Conservation (phyloP, 1,140 invertebrate genomes). For the Asobara japonica region DNA sequence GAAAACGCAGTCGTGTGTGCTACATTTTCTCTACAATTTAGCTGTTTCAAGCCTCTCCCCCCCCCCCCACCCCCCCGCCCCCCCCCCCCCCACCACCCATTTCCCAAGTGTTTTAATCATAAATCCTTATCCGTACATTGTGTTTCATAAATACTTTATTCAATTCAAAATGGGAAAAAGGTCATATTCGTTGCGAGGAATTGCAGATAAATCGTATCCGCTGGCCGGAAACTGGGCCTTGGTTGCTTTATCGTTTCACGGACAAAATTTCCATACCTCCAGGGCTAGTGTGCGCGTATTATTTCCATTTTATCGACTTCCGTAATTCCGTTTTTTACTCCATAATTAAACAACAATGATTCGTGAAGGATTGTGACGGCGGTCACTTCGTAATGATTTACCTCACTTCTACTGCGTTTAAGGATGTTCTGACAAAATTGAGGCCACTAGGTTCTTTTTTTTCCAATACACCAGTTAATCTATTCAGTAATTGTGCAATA, state of each 20-base stretch:
- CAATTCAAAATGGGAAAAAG: background rate
- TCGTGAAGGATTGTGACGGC: background rate
- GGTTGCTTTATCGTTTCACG: slow-evolving; percentile 39
- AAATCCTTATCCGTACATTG: slow-evolving; percentile 8
- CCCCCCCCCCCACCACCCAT: too few relatives aligned
- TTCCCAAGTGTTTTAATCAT: background rate
- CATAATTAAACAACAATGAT: background rate
- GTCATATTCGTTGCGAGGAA: background rate
- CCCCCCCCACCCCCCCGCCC: too few relatives aligned
- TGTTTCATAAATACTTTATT: background rate
- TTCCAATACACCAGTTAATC: too few relatives aligned
- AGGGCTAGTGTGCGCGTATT: slow-evolving; percentile 33
- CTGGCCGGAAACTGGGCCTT: slow-evolving; percentile 5
- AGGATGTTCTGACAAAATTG: too few relatives aligned
- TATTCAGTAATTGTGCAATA: too few relatives aligned
- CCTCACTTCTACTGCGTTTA: too few relatives aligned
- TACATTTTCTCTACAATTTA: slow-evolving; percentile 32
- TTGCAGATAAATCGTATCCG: slow-evolving; percentile 7
- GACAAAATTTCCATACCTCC: slow-evolving; percentile 51
- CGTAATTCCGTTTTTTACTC: slow-evolving; percentile 40
- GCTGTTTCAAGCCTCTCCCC: background rate
- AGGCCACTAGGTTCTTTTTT: too few relatives aligned
- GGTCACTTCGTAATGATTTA: background rate
- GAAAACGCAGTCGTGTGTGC: slow-evolving; percentile 28
- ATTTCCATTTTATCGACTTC: slow-evolving; percentile 6